These are phyloP conservation scores for Leucoraja ocellata DNA, from an alignment of 2,797 vertebrate species.

Conservation along the genomic window DNA sequence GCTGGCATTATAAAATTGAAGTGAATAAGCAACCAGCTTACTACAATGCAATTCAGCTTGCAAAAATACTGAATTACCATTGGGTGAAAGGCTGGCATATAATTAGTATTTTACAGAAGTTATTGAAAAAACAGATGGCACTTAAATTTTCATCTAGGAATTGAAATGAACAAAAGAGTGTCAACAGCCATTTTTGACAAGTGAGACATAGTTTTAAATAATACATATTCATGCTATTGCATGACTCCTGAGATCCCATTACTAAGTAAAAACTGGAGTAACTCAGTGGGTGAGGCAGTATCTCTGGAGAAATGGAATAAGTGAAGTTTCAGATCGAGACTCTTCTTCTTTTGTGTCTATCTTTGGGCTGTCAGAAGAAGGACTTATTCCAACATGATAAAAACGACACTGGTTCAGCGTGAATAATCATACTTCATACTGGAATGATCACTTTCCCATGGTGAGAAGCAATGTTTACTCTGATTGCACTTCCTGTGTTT, in stretches of 20 bases:
- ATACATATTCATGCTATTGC: too few species aligned
- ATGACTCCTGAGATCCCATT: not conserved
- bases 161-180: not conserved
- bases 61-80: not conserved
- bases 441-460: not conserved
- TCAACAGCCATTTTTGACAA: not conserved
- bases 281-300: too few species aligned
- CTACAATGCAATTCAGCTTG: not conserved
- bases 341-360: too few species aligned
- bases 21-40: not conserved
- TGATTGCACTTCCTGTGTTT: not conserved
- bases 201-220: too few species aligned
- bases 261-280: not conserved
- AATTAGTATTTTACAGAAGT: not conserved
- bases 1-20: not conserved
- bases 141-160: not conserved
- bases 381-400: not conserved
- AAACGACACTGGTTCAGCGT: not conserved
- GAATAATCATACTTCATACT: not conserved
- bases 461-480: not conserved
- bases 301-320: too few species aligned
- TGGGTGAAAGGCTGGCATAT: not conserved
- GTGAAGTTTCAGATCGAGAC: too few species aligned
- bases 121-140: not conserved
- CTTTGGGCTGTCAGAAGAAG: not conserved